Percentiles rank a stretch among this genome's conserved stretches.
Evolutionary conservation across 2,113 vertebrate species (phyloP).

Genomic region (Corythoichthys intestinalis): DNA sequence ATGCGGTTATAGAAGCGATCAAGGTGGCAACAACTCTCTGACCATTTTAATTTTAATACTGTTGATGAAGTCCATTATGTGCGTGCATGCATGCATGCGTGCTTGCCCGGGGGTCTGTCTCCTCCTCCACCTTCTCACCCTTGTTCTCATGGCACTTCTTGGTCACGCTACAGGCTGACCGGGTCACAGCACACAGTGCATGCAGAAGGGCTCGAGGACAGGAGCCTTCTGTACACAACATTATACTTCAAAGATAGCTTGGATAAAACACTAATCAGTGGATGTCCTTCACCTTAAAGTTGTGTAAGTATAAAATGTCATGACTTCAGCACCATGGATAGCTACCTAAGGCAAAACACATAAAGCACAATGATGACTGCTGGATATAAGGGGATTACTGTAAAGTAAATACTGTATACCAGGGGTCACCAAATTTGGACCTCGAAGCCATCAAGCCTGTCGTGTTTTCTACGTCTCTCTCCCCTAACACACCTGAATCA

Average conservation of each 20-base stretch:
- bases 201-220: conserved; percentile 31
- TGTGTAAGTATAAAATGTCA: background rate
- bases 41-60: background rate
- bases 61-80: background rate
- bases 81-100: conserved; percentile 1
- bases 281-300: background rate
- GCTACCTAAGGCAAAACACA: conserved; percentile 10
- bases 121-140: conserved; percentile 35
- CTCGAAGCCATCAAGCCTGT: too few relatives aligned
- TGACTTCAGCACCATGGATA: conserved; percentile 50
- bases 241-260: background rate
- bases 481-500: too few relatives aligned
- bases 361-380: background rate
- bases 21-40: background rate
- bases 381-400: background rate
- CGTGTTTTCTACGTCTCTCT: too few relatives aligned
- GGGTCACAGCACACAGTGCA: conserved; percentile 35
- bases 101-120: conserved; percentile 8
- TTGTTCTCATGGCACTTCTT: conserved; percentile 25
- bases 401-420: background rate
- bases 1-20: background rate
- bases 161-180: conserved; percentile 44
- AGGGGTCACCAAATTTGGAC: too few relatives aligned
- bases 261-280: background rate
- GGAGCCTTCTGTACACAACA: background rate